A percentile compares a stretch with the other conserved stretches of the same genome.
phyloP scores from a whole-genome alignment of 2,888 invertebrate species.

The Trachelus tabidus region DNA sequence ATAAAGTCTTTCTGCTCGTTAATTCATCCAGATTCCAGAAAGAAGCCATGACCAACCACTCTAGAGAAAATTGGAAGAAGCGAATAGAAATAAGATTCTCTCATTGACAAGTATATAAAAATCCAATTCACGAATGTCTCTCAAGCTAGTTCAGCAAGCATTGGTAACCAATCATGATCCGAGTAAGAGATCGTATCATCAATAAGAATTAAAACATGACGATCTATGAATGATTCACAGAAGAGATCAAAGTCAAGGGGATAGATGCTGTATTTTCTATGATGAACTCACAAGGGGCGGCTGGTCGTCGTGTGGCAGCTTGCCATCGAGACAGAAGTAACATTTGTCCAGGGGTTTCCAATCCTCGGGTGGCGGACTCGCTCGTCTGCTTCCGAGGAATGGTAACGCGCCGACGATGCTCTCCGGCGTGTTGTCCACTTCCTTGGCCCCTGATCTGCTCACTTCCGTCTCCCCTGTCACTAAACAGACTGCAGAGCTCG shows the following conservation, averaged over 20 bases:
- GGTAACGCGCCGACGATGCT: constrained; percentile 38
- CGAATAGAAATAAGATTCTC: not conserved
- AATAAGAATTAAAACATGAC: not conserved
- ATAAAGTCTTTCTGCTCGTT: not conserved
- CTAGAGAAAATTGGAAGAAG: not conserved
- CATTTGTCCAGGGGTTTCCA: constrained; percentile 89
- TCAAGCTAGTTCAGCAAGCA: not conserved
- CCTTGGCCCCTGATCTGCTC: constrained; percentile 5
- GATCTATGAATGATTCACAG: not conserved
- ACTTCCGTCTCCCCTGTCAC: constrained; percentile 44
- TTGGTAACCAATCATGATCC: not conserved
- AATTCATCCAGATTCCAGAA: not conserved
- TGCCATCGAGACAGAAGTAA: constrained; percentile 84
- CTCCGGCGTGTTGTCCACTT: constrained; percentile 36
- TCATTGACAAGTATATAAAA: not conserved
- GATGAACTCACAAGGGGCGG: constrained; percentile 69
- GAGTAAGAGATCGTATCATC: not conserved
- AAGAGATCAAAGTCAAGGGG: not conserved
- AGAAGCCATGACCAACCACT: not conserved
- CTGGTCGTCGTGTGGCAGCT: constrained; percentile 71
- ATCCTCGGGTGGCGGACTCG: constrained; percentile 69
- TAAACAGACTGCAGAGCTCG: constrained; percentile 38
- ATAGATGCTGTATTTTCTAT: not conserved
- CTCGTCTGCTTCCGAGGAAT: constrained; percentile 53
- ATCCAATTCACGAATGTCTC: not conserved